Base-by-base conservation (phyloP, 2,797 vertebrate species). In the Danionella dracula region DNA sequence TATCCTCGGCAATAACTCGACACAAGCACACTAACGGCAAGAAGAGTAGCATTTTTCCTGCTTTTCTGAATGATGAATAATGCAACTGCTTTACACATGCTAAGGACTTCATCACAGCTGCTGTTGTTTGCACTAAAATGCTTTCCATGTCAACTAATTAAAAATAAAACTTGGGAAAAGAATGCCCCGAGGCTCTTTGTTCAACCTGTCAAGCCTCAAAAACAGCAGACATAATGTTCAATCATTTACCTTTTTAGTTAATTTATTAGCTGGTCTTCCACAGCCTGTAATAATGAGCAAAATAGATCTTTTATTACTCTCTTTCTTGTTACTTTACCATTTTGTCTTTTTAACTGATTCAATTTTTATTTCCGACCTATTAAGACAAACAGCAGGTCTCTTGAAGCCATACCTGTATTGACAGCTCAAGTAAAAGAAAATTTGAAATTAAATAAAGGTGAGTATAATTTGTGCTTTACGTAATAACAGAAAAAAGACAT, bases 61-160 rank as follows among this genome's bases (percentile, higher is more conserved):
- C 86, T 90, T 27, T 92, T 85, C 85, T 86, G 87, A 89, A 83
- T 91, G 87, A 95, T 96, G 93, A 92, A 96, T 98, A 91, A 97
- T 95, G 90, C 90, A 97, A 87, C 70, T 73, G 48, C 76, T 78
- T 80, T 86, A 84, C 83, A 89, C 84, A 88, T 81, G 85, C 89
- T 84, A 82, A 92, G 88, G 90, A 90, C 90, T 93, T 91, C 89
- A 92, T 94, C 94, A 92, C 90, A 91, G 89, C 85, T 90, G 87
- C 90, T 89, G 91, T 93, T 94, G 93, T 94, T 93, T 93, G 92
- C 90, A 93, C 88, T 92, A 93, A 96, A 96, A 94, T 88, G 92
- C 93, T 93, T 93, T 92, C 87, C 80, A 84, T 92, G 94, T 95
- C 92, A 93, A 93, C 89, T 89, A 92, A 91, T 88, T 86, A 89